Conservation (phyloP, 1,140 invertebrate genomes). For the Pissodes strobi region DNA sequence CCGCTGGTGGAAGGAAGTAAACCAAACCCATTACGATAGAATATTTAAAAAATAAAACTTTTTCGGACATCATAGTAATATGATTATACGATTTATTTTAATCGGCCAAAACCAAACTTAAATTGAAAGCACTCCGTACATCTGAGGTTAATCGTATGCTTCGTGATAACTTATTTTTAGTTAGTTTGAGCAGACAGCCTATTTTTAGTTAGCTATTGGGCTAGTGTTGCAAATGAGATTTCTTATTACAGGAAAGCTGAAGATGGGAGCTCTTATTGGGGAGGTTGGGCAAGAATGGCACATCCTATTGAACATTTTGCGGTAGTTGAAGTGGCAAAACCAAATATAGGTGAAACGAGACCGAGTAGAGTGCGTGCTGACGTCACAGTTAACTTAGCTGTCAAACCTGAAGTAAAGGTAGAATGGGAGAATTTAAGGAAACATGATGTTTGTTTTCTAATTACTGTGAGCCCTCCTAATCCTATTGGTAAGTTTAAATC, state of each 20-base stretch:
- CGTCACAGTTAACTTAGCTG: slow-evolving; percentile 89
- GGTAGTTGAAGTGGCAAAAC: slow-evolving; percentile 92
- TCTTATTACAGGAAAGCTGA: slow-evolving; percentile 70
- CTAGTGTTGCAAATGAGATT: too few relatives aligned
- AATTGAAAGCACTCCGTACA: too few relatives aligned
- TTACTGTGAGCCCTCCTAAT: slow-evolving; percentile 85
- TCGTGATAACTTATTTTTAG: too few relatives aligned
- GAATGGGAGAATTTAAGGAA: slow-evolving; percentile 98
- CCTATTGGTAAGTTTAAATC: slow-evolving; percentile 72
- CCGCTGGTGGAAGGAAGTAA: too few relatives aligned
- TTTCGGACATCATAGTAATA: too few relatives aligned
- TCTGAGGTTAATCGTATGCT: too few relatives aligned
- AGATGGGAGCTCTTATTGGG: slow-evolving; percentile 86
- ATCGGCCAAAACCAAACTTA: too few relatives aligned
- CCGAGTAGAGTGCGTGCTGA: slow-evolving; percentile 94
- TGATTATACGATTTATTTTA: too few relatives aligned
- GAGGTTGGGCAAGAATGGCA: slow-evolving; percentile 98
- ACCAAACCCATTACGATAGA: too few relatives aligned
- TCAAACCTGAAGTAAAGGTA: slow-evolving; percentile 86
- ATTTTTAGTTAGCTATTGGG: too few relatives aligned
- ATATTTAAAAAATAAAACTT: too few relatives aligned
- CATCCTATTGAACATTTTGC: slow-evolving; percentile 91
- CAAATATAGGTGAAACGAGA: slow-evolving; percentile 89
- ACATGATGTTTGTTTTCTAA: slow-evolving; percentile 96
- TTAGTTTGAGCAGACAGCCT: too few relatives aligned